Evolutionary conservation across 30 jellyfish, hydroid and myxozoan species (phyloP).

Genomic region (Cassiopea andromeda): DNA sequence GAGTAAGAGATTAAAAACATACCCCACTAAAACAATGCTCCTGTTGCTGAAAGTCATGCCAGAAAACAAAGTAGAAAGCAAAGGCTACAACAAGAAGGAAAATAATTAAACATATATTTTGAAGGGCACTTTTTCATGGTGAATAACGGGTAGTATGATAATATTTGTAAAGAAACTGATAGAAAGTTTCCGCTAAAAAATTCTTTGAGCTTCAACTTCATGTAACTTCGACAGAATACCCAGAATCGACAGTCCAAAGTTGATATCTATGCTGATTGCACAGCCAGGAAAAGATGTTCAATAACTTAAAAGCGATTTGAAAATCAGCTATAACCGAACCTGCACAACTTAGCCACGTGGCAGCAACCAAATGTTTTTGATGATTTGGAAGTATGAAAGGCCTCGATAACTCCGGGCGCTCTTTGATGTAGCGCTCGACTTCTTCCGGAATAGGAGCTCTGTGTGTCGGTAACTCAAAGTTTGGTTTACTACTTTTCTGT

Average conservation of each 20-base stretch:
- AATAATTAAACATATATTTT: not conserved
- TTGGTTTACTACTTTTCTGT: not conserved
- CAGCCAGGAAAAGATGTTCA: not conserved
- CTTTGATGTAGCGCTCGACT: constrained; percentile 44
- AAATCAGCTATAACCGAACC: not conserved
- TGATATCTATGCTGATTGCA: not conserved
- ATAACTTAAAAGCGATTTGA: not conserved
- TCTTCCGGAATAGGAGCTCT: constrained; percentile 52
- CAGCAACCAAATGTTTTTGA: constrained; percentile 48
- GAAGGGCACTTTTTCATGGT: too few species aligned
- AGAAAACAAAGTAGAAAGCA: constrained; percentile 38
- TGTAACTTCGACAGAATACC: too few species aligned
- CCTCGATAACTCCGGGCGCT: constrained; percentile 55
- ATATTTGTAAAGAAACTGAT: too few species aligned
- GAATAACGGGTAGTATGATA: too few species aligned
- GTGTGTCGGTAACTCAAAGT: constrained; percentile 16
- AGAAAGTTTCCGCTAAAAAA: too few species aligned
- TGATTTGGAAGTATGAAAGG: constrained; percentile 69
- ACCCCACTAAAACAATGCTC: constrained; percentile 65
- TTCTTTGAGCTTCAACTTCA: too few species aligned
- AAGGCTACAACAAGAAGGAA: constrained; percentile 18
- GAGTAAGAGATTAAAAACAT: not conserved
- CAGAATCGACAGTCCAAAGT: too few species aligned
- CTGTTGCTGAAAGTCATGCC: constrained; percentile 52
- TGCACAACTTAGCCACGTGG: constrained; percentile 56